phyloP scores from a whole-genome alignment of 1,140 invertebrate genomes.

The Pteromalus puparum region DNA sequence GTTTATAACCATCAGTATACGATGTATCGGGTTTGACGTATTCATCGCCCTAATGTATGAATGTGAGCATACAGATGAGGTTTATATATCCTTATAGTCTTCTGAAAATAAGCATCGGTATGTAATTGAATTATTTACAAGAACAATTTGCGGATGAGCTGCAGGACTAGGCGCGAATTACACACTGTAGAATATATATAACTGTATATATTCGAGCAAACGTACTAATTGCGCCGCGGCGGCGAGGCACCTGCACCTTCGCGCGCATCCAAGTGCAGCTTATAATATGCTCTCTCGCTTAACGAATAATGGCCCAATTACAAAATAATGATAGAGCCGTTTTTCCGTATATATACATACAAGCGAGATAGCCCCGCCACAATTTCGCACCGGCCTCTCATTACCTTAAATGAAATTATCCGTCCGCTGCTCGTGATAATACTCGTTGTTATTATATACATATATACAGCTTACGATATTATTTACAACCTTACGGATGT shows the following conservation, averaged over 20 bases:
- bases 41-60: neutral
- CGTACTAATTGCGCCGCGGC: slow-evolving; percentile 42
- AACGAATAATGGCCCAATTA: slow-evolving; percentile 66
- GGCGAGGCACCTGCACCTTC: slow-evolving; percentile 32
- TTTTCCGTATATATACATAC: slow-evolving; percentile 26
- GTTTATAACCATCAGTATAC: neutral
- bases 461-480: neutral
- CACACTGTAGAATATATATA: neutral
- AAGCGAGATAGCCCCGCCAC: slow-evolving; percentile 46
- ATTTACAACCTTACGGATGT: neutral
- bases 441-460: neutral
- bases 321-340: slow-evolving; percentile 63
- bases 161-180: slow-evolving; percentile 40
- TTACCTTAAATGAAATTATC: slow-evolving; percentile 53
- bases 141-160: slow-evolving; percentile 24
- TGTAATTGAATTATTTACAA: slow-evolving; percentile 50
- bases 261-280: slow-evolving; percentile 4
- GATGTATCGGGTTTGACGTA: neutral
- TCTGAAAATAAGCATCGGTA: neutral
- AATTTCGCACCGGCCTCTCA: slow-evolving; percentile 57
- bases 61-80: too few relatives aligned
- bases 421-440: neutral
- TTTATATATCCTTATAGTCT: too few relatives aligned
- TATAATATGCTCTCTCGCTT: slow-evolving; percentile 53
- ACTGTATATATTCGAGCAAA: slow-evolving; percentile 22